Conservation (phyloP, 2,113 vertebrate genomes). For the Neopipo cinnamomea region DNA sequence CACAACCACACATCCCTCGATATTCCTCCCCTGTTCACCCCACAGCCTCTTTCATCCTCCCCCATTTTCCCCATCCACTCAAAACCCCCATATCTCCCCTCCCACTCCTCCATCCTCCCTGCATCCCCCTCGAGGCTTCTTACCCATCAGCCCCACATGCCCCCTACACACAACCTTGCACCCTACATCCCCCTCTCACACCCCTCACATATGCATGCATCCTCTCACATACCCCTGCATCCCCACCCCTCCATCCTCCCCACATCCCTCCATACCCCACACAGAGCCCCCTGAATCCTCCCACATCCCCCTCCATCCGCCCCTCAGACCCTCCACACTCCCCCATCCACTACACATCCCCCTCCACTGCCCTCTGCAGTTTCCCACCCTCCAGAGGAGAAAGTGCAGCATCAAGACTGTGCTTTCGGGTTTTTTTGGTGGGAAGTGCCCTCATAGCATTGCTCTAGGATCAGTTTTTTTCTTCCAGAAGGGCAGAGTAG, state of each 20-base stretch:
- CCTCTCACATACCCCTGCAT: neutral
- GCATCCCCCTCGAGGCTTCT: neutral
- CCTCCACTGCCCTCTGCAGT: accelerated
- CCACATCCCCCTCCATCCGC: no score
- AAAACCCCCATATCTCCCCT: no score
- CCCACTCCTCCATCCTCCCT: neutral
- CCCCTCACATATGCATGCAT: neutral
- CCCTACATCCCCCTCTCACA: neutral
- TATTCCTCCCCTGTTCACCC: neutral
- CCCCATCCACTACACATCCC: neutral
- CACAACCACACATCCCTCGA: neutral
- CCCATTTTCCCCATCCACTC: neutral
- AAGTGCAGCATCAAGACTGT: neutral
- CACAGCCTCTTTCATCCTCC: neutral
- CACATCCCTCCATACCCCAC: neutral
- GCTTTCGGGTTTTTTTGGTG: neutral
- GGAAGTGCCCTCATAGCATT: accelerated
- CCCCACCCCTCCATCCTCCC: neutral
- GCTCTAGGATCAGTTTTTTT: neutral
- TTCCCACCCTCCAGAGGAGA: accelerated
- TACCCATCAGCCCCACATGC: neutral
- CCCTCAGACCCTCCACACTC: neutral
- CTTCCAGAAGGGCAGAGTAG: neutral
- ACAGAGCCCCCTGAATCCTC: neutral
- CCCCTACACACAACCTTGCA: no score